Evolutionary conservation across 2,797 vertebrate species (phyloP).

Genomic region (Sylvilagus floridanus): DNA sequence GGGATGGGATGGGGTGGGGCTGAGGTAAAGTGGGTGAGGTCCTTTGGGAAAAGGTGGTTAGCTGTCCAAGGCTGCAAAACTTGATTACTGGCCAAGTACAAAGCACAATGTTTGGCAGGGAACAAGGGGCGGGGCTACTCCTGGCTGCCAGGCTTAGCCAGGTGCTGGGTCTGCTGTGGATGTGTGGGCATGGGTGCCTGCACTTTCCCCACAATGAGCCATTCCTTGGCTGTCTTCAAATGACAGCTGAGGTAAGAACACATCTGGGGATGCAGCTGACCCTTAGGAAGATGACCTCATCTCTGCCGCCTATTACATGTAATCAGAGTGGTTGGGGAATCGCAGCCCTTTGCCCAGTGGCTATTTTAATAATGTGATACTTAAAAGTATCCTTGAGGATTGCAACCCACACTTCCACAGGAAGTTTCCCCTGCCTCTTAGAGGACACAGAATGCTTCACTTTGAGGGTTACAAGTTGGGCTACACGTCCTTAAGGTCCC

Average conservation of each 20-base stretch:
- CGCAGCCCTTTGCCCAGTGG: constrained; percentile 59
- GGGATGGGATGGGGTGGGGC: constrained; percentile 76
- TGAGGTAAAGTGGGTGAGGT: constrained; percentile 82
- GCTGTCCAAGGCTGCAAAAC: constrained; percentile 77
- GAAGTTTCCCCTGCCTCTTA: constrained; percentile 21
- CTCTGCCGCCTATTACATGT: constrained; percentile 50
- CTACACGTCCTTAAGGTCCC: neutral
- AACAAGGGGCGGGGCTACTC: constrained; percentile 57
- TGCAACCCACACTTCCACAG: constrained; percentile 40
- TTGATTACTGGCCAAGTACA: constrained; percentile 70
- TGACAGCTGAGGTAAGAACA: constrained; percentile 71
- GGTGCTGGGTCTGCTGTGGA: constrained; percentile 64
- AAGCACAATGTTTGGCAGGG: constrained; percentile 81
- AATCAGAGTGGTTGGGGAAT: constrained; percentile 68
- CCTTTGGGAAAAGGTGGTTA: constrained; percentile 81
- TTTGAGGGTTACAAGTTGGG: neutral
- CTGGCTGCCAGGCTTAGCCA: constrained; percentile 66
- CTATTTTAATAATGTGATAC: constrained; percentile 72
- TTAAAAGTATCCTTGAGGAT: constrained; percentile 37
- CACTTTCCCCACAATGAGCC: constrained; percentile 62
- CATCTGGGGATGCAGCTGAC: constrained; percentile 73
- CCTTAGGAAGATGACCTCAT: constrained; percentile 76
- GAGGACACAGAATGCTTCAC: neutral
- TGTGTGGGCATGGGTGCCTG: constrained; percentile 35
- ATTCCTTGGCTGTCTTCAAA: constrained; percentile 64